Evolutionary conservation across 2,888 invertebrate species (phyloP), one percentile per base, ranked within the genome.

Genomic region (Drosophila borborema): DNA sequence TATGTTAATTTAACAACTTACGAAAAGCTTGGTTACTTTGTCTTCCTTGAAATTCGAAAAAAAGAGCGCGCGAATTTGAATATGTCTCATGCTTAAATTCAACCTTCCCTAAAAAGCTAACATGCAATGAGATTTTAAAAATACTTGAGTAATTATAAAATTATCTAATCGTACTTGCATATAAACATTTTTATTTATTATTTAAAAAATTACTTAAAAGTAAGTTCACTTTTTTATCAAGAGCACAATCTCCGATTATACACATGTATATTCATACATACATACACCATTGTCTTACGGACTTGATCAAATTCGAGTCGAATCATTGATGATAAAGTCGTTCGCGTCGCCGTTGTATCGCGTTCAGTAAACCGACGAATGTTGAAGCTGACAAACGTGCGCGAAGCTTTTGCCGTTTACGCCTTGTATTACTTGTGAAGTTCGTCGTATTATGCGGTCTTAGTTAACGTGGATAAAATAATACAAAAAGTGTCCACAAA

Each of bases 301-400:
- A 16, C 58, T 63, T 51, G 58, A 60, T 74, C 64, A 64, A 46
- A 64, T 59, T 64, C 54, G 43, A 54, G 43, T 51, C 63, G 56
- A 62, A 58, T 63, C 58, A 66, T 56, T 76, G 58, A 31, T 61
- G 66, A 65, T 72, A 64, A 77, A 78, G 78, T 72, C 67, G 80
- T 66, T 72, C 53, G 48, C 61, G 73, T 53, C 72, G 68, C 53
- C 63, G 68, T 54, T 60, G 55, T 72, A 79, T 81, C 76, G 79
- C 65, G 64, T 75, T 85, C 87, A 91, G 91, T 91, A 79, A 83
- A 81, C 81, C 84, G 84, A 86, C 86, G 88, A 90, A 78, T 87
- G 88, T 91, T 88, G 82, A 91, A 90, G 87, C 81, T 82, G 78
- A 76, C 75, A 66, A 80, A 81, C 84, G 81, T 89, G 77, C 77